Evolutionary conservation across 2,888 invertebrate species (phyloP).

Genomic region (Odontocerum albicorne): DNA sequence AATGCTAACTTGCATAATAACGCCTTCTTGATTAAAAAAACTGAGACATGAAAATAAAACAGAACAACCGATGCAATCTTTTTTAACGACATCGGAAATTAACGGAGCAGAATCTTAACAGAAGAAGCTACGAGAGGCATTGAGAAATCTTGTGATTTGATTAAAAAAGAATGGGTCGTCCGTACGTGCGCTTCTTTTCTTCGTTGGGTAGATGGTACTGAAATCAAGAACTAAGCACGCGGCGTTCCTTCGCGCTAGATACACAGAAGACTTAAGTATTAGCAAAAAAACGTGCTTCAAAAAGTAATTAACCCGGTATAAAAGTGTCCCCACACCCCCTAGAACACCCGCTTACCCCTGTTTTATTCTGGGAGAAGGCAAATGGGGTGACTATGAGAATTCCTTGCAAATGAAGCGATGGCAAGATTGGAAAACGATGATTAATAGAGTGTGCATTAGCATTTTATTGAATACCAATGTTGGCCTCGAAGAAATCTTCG

Average conservation of each 20-base stretch:
- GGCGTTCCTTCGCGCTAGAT: conserved; percentile 23
- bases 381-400: conserved; percentile 30
- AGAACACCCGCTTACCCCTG: conserved; percentile 1
- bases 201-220: conserved; percentile 14
- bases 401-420: conserved; percentile 37
- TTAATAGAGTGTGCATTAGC: conserved; percentile 35
- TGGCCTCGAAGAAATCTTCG: conserved; percentile 18
- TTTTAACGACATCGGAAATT: conserved; percentile 26
- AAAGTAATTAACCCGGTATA: conserved; percentile 52
- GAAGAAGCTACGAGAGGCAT: conserved; percentile 18
- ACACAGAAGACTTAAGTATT: conserved; percentile 26
- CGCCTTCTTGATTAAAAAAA: conserved; percentile 23
- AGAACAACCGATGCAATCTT: conserved; percentile 27
- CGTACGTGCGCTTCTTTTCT: conserved; percentile 30
- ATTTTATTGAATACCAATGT: conserved; percentile 35
- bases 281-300: conserved; percentile 44
- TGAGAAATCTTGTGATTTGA: conserved; percentile 37
- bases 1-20: no score
- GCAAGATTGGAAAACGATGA: conserved; percentile 36
- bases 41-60: conserved; percentile 23
- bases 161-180: conserved; percentile 33
- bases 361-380: neutral
- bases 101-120: conserved; percentile 14
- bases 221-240: conserved; percentile 33
- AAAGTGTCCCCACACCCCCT: conserved; percentile 42